Evolutionary conservation across 2,113 vertebrate genomes (phyloP), one percentile per base, ranked within the genome.

Genomic region (Cyanoramphus novaezelandiae): DNA sequence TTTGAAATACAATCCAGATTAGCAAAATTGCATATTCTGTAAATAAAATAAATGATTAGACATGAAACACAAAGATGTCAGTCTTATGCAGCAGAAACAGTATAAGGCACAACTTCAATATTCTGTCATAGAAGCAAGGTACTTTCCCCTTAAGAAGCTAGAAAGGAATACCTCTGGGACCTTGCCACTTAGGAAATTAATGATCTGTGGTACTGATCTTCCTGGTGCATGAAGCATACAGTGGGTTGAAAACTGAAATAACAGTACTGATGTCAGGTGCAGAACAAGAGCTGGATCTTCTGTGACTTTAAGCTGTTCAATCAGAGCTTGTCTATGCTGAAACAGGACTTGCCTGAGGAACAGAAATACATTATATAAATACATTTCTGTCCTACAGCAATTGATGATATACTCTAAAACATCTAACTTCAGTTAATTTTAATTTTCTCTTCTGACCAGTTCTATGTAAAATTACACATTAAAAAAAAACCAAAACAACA

Each of bases 141-240:
- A 35, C 35, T 55, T 82, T 71, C 12, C 33, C 41, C 16, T 43
- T 88, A 65, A 80, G 87, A 85, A 71, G 8, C 13, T 28, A 28
- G 14, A 20, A 77, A 80, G 46, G 27, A 95, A 31, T 98, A 99
- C 99, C 97, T 98, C 92, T 59, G 99, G 97, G 69, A 99, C 99
- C 88, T 98, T 98, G 49, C 97, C 97, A 5, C 94, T 97, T 64
- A 99, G 98, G 63, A 98, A 98, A 94, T 97, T 94, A 86, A 99
- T 98, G 96, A 99, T 98, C 90, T 99, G 99, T 35, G 99, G 99
- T 60, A 99, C 99, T 67, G 99, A 99, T 98, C 99, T 98, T 62
- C 99, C 99, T 7, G 99, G 99, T 20, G 99, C 99, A 84, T 99
- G 99, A 85, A 99, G 98, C 98, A 99, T 99, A 92, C 98, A 99